Evolutionary conservation across 2,888 invertebrate species (phyloP).

Genomic region (Amiota mariae): DNA sequence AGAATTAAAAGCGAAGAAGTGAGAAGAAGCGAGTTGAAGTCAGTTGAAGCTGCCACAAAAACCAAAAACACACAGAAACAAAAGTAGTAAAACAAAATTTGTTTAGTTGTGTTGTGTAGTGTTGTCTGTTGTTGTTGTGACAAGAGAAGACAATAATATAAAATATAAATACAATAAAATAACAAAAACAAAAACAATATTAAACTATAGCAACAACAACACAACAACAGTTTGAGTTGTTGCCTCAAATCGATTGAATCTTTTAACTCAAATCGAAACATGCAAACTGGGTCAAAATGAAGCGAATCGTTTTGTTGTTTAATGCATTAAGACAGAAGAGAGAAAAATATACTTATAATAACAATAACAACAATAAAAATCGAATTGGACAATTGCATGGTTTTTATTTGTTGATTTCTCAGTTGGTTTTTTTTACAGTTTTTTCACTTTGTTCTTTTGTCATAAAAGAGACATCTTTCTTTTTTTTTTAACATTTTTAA

Average conservation of each 20-base stretch:
- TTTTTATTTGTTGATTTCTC: conserved; percentile 37
- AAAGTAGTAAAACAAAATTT: too few relatives aligned
- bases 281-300: conserved; percentile 28
- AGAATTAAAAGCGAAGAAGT: neutral
- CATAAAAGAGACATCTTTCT: neutral
- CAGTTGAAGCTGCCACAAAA: conserved; percentile 44
- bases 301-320: neutral
- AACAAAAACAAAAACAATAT: conserved; percentile 32
- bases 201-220: neutral
- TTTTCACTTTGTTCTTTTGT: neutral
- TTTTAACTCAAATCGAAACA: conserved; percentile 1
- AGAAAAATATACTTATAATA: neutral
- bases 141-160: conserved; percentile 4
- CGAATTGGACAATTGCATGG: conserved; percentile 3
- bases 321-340: neutral
- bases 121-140: too few relatives aligned
- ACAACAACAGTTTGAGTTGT: too few relatives aligned
- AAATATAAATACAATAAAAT: conserved; percentile 39
- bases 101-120: too few relatives aligned
- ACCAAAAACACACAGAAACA: conserved; percentile 1
- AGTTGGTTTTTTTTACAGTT: conserved; percentile 18
- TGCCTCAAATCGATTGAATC: neutral
- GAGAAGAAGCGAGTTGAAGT: conserved; percentile 31
- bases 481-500: too few relatives aligned
- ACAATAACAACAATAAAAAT: neutral